phyloP scores from a whole-genome alignment of 2,888 invertebrate species.

The Apotomis betuletana region DNA sequence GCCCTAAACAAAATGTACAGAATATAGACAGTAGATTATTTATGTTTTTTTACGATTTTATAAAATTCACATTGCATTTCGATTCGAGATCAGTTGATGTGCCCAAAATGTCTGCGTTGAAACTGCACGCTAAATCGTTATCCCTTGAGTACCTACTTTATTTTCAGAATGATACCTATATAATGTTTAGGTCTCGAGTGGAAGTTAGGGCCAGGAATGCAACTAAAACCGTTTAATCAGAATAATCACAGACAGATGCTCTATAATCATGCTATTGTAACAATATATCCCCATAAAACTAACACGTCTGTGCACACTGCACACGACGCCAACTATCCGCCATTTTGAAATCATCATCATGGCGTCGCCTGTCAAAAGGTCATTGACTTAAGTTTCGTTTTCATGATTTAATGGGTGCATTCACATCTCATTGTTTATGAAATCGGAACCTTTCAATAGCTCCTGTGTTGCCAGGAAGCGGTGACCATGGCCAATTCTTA shows the following conservation, averaged over 20 bases:
- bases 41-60: too few relatives aligned
- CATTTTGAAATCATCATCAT: conserved; percentile 45
- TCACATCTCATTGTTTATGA: conserved; percentile 76
- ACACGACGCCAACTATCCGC: conserved; percentile 11
- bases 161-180: too few relatives aligned
- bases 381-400: conserved; percentile 72
- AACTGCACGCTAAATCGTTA: too few relatives aligned
- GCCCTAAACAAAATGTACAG: too few relatives aligned
- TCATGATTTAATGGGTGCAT: conserved; percentile 75
- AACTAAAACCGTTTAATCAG: not conserved
- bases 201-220: not conserved
- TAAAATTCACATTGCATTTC: too few relatives aligned
- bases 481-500: conserved; percentile 53
- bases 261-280: conserved; percentile 2
- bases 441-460: conserved; percentile 67
- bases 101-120: too few relatives aligned
- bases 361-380: conserved; percentile 68
- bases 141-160: too few relatives aligned
- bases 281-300: conserved; percentile 21
- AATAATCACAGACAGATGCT: not conserved
- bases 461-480: conserved; percentile 42
- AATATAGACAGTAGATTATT: too few relatives aligned
- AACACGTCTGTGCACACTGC: not conserved
- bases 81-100: too few relatives aligned
- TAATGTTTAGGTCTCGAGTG: too few relatives aligned